phyloP scores from a whole-genome alignment of 2,888 invertebrate genomes.

The Pristionchus maxplancki region DNA sequence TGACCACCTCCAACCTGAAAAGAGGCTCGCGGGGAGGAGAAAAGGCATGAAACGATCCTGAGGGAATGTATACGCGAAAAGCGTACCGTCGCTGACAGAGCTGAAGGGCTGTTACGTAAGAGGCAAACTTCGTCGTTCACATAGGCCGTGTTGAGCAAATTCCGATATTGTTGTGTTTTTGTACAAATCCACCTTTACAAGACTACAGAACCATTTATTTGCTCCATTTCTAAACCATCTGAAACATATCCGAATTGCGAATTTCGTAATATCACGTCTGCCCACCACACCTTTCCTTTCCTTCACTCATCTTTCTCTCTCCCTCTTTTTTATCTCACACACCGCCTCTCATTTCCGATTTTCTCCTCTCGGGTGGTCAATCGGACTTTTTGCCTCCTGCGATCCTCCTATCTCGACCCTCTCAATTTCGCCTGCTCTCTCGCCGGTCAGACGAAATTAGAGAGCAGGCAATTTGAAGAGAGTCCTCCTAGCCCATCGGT shows the following conservation, averaged over 20 bases:
- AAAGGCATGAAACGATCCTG: conserved; percentile 12
- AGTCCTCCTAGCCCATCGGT: not conserved
- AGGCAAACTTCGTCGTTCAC: not conserved
- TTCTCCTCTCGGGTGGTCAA: not conserved
- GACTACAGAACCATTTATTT: too few relatives aligned
- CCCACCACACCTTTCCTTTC: not conserved
- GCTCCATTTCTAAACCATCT: not conserved
- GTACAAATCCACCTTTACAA: too few relatives aligned
- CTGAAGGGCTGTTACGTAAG: not conserved
- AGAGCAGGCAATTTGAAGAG: not conserved
- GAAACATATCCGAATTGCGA: not conserved
- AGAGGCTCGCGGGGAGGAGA: not conserved
- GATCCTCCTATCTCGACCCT: not conserved
- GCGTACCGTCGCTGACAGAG: not conserved
- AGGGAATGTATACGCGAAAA: not conserved
- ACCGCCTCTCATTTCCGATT: not conserved
- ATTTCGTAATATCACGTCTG: not conserved
- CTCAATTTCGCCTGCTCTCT: not conserved
- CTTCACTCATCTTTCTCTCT: not conserved
- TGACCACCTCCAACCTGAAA: conserved; percentile 35
- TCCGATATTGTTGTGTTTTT: too few relatives aligned
- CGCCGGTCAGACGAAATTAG: not conserved
- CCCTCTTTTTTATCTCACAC: not conserved
- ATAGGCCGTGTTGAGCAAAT: too few relatives aligned
- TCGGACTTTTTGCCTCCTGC: conserved; percentile 5